Conservation (phyloP, 2,797 vertebrate species). For the Intellagama lesueurii region DNA sequence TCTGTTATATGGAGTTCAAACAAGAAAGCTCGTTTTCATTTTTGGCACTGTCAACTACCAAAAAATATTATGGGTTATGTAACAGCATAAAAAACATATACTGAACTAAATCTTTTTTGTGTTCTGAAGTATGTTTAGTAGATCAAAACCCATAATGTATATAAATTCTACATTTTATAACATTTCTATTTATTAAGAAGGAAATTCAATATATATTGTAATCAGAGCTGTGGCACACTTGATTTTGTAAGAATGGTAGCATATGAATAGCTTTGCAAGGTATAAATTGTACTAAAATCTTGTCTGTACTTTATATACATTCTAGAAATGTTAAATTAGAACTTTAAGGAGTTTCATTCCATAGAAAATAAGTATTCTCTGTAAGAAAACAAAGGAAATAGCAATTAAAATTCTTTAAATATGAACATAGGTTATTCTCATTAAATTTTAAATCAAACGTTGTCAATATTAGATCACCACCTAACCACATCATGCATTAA, state of each 20-base stretch:
- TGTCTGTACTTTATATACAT: background rate
- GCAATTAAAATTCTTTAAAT: too few species aligned
- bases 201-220: constrained; percentile 1
- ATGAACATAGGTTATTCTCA: too few species aligned
- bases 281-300: background rate
- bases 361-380: background rate
- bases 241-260: background rate
- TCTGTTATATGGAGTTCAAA: background rate
- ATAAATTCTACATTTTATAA: background rate
- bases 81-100: background rate
- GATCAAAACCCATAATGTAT: background rate
- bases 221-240: background rate
- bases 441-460: too few species aligned
- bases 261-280: background rate
- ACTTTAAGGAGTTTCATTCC: background rate
- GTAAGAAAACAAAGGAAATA: too few species aligned
- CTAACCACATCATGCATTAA: too few species aligned
- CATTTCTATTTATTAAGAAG: background rate
- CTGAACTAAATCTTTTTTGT: background rate
- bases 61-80: background rate
- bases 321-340: background rate
- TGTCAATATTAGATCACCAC: too few species aligned
- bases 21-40: background rate
- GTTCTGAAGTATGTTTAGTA: background rate
- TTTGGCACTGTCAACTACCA: background rate